A percentile compares a stretch with the other conserved stretches of the same genome.
phyloP scores from a whole-genome alignment of 2,797 vertebrate species.

The Anomalospiza imberbis region DNA sequence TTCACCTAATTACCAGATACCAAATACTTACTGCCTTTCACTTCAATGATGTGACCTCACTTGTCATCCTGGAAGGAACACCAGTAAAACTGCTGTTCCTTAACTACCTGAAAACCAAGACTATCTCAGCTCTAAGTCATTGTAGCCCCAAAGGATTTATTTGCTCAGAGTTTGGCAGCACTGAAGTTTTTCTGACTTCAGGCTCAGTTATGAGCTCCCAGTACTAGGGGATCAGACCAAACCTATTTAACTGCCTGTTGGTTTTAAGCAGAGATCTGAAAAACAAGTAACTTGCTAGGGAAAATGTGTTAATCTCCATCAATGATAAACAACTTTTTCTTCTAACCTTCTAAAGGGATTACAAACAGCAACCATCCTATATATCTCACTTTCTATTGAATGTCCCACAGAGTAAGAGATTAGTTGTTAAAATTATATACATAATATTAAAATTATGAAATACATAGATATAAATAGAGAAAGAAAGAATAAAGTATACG shows the following conservation, averaged over 20 bases:
- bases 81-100: background rate
- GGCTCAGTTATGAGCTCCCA: background rate
- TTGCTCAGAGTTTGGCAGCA: background rate
- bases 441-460: background rate
- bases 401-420: background rate
- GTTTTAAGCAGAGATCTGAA: background rate
- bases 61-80: background rate
- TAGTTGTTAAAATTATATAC: background rate
- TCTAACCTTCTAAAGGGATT: background rate
- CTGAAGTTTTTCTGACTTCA: background rate
- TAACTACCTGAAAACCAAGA: background rate
- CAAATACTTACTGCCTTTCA: background rate
- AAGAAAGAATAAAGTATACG: background rate
- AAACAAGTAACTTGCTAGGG: background rate
- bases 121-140: background rate
- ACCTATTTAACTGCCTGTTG: background rate
- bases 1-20: background rate
- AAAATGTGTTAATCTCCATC: background rate
- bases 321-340: background rate
- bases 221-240: background rate
- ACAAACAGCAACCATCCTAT: background rate
- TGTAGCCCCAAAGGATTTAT: background rate
- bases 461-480: background rate
- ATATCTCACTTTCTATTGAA: background rate
- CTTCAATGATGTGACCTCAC: background rate